Conservation (phyloP, 1,140 invertebrate species). For the Lordiphosa collinella region DNA sequence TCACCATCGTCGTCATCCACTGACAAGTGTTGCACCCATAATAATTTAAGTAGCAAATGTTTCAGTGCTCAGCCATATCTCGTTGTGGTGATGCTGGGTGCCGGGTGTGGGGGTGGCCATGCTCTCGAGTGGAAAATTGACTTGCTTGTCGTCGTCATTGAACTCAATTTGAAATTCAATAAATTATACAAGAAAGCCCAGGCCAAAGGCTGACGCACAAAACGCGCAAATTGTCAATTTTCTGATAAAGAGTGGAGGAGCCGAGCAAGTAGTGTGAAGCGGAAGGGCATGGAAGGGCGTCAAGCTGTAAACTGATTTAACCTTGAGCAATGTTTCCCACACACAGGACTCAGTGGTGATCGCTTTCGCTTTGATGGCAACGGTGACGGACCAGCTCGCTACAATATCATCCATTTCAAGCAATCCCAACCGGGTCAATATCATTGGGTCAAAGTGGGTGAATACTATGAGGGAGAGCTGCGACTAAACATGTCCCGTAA, state of each 20-base stretch:
- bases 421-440: constrained; percentile 87
- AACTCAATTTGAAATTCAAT: constrained; percentile 79
- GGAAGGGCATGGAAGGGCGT: constrained; percentile 20
- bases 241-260: constrained; percentile 47
- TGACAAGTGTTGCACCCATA: constrained; percentile 52
- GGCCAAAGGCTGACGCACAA: constrained; percentile 26
- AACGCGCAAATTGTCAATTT: constrained; percentile 74
- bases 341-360: constrained; percentile 90
- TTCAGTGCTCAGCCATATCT: constrained; percentile 3
- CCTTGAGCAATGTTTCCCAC: neutral
- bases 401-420: constrained; percentile 97
- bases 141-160: constrained; percentile 77
- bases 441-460: constrained; percentile 92
- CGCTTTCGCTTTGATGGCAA: constrained; percentile 93
- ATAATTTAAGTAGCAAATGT: constrained; percentile 59
- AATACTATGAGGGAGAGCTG: constrained; percentile 89
- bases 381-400: constrained; percentile 95
- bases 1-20: neutral
- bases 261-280: neutral
- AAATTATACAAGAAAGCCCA: constrained; percentile 62
- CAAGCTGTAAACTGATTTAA: constrained; percentile 59
- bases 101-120: constrained; percentile 40
- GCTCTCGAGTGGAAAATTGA: constrained; percentile 78
- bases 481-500: constrained; percentile 90
- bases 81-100: neutral